Percentiles rank a stretch among this genome's conserved stretches.
Conservation (phyloP, 2,113 vertebrate species). For the Crotalus horridus region DNA sequence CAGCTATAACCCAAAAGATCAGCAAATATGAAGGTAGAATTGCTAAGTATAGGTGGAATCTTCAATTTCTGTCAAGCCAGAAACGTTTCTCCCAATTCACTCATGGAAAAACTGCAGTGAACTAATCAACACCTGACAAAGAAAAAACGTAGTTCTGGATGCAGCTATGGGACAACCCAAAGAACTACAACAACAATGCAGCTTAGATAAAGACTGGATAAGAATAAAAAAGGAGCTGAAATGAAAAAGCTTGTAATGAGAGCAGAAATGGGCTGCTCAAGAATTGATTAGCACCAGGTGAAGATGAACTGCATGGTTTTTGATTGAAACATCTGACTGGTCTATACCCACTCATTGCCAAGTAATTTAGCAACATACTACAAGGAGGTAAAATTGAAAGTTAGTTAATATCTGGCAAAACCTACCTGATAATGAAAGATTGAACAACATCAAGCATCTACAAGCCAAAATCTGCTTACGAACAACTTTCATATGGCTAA, state of each 20-base stretch:
- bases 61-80: neutral
- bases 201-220: neutral
- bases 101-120: neutral
- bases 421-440: neutral
- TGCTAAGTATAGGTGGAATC: neutral
- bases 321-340: neutral
- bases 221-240: no score
- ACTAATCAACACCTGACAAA: neutral
- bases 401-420: neutral
- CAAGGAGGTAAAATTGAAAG: neutral
- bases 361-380: neutral
- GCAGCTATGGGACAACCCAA: neutral
- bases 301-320: neutral
- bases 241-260: neutral
- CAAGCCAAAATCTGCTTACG: neutral
- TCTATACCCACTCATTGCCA: neutral
- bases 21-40: neutral
- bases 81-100: neutral
- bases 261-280: neutral
- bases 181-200: neutral
- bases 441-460: neutral
- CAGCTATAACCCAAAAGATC: neutral
- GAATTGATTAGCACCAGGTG: neutral
- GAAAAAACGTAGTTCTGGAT: neutral
- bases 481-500: neutral